Percentiles rank a stretch among this genome's conserved stretches.
These are phyloP conservation scores for Drosophila lacteicornis DNA, from an alignment of 1,140 invertebrate species.

Conservation along the genomic window DNA sequence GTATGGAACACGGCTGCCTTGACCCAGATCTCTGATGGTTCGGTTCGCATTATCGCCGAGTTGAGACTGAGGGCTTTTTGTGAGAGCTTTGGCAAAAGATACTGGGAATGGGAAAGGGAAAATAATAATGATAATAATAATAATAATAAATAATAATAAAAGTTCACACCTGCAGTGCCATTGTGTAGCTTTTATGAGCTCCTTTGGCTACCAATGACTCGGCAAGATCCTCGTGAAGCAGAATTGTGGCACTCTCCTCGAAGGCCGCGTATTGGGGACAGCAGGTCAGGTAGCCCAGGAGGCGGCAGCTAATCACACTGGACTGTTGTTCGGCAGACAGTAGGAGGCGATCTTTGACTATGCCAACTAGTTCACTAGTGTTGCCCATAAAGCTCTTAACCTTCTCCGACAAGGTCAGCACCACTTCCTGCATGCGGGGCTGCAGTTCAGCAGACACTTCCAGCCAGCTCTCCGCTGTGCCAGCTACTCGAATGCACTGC, in stretches of 20 bases:
- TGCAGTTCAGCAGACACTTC: conserved; percentile 33
- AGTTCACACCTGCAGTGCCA: conserved; percentile 59
- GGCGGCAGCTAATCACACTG: conserved; percentile 52
- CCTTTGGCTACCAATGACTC: conserved; percentile 59
- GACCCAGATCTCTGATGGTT: conserved; percentile 62
- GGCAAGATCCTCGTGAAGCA: conserved; percentile 70
- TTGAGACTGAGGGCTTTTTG: conserved; percentile 51
- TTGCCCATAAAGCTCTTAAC: conserved; percentile 62
- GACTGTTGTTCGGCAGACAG: conserved; percentile 35
- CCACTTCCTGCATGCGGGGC: conserved; percentile 27
- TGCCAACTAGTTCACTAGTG: conserved; percentile 50
- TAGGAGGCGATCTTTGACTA: conserved; percentile 62
- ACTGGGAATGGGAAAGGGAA: conserved; percentile 27
- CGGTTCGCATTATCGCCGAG: conserved; percentile 64
- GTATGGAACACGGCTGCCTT: conserved; percentile 64
- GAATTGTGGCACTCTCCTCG: conserved; percentile 69
- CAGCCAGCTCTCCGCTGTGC: conserved; percentile 56
- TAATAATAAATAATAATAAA: too few species aligned
- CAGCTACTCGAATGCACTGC: conserved; percentile 59
- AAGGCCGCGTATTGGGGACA: conserved; percentile 60
- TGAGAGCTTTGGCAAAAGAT: conserved; percentile 62
- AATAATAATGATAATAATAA: too few species aligned
- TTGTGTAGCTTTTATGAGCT: conserved; percentile 63
- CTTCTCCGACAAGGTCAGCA: conserved; percentile 61
- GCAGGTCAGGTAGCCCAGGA: conserved; percentile 55